These are phyloP conservation scores for Beris chalybata DNA, from an alignment of 2,888 invertebrate species.

Conservation along the genomic window DNA sequence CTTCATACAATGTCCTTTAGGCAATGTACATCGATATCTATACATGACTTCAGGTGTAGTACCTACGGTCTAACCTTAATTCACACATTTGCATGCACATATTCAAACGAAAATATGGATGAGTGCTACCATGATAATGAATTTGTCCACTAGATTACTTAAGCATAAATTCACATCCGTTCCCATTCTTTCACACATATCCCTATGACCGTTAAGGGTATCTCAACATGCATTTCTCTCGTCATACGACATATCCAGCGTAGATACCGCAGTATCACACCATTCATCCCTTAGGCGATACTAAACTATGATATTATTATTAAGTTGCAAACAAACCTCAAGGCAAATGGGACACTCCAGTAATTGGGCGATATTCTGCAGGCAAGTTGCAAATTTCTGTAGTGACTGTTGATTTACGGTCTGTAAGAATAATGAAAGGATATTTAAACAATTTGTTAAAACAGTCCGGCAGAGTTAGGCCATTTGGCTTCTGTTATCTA, in stretches of 20 bases:
- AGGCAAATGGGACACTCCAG: conserved; percentile 59
- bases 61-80: not conserved
- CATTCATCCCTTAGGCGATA: not conserved
- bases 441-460: no score
- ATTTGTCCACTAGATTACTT: conserved; percentile 38
- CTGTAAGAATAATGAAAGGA: conserved; percentile 31
- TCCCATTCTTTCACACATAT: conserved; percentile 8
- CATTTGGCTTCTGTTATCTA: no score
- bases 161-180: conserved; percentile 33
- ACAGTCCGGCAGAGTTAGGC: no score
- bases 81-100: conserved; percentile 16
- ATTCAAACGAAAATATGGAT: conserved; percentile 16
- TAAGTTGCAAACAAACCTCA: conserved; percentile 49
- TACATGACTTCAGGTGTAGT: no score
- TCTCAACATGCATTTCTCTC: no score
- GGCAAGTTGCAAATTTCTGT: conserved; percentile 57
- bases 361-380: conserved; percentile 57
- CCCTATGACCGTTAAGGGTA: not conserved
- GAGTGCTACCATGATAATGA: conserved; percentile 31
- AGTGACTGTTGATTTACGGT: conserved; percentile 54
- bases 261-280: not conserved
- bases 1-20: conserved; percentile 21
- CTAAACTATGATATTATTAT: conserved; percentile 46
- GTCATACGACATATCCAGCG: no score
- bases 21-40: not conserved